Evolutionary conservation across 2,113 vertebrate genomes (phyloP), one percentile per base, ranked within the genome.

Genomic region (Acrocephalus kingi): DNA sequence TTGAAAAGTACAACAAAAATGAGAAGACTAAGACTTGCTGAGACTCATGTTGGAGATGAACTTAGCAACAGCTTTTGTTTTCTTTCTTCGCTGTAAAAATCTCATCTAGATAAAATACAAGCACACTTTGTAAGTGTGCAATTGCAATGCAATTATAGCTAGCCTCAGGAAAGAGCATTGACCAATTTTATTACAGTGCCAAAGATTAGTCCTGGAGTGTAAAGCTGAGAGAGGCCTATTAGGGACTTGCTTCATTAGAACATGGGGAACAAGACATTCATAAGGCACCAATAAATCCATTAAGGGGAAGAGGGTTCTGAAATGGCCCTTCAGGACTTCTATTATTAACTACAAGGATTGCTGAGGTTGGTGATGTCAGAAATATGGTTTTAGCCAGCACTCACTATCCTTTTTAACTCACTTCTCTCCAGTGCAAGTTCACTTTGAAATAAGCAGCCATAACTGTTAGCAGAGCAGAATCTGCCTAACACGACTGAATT

Each of bases 261-360:
- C 87, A 93, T 92, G 94, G 91, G 77, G 84, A 97, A 96, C 68
- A 89, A 95, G 94, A 52, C 90, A 88, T 96, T 97, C 84, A 62
- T 86, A 90, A 63, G 67, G 86, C 82, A 93, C 89, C 92, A 93
- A 46, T 97, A 97, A 97, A 97, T 97, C 95, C 93, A 87, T 93
- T 96, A 97, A 89, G 72, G 52, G 63, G 84, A 91, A 89, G 76
- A 93, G 48, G 85, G 64, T 72, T 93, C 94, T 69, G 71, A 89
- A 95, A 80, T 79, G 63, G 79, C 64, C 76, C 90, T 96, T 83
- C 74, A 82, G 54, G 55, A 48, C 61, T 91, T 85, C 67, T 17
- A 21, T 90, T 97, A 96, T 73, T 96, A 95, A 91, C 82, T 94
- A 80, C 30, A 48, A 52, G 58, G 52, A 55, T 81, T 92, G 54